These are phyloP conservation scores for Drosophila virilis DNA, from an alignment of 1,140 invertebrate species.

Conservation along the genomic window DNA sequence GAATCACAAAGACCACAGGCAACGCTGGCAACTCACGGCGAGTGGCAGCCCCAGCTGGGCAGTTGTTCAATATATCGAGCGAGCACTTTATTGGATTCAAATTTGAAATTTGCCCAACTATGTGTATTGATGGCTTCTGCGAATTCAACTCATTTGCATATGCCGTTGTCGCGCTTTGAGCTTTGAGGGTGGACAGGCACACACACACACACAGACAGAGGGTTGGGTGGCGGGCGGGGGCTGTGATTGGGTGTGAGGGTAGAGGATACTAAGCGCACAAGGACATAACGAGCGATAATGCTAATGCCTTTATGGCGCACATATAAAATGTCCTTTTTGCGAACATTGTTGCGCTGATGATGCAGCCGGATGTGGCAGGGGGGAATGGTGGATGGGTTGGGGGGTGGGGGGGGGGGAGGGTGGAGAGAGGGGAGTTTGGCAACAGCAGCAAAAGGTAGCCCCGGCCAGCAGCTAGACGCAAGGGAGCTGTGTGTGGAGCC, in stretches of 20 bases:
- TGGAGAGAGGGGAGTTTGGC: background rate
- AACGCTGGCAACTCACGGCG: slow-evolving; percentile 1
- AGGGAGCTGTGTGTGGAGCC: slow-evolving; percentile 4
- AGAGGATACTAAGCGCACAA: slow-evolving; percentile 12
- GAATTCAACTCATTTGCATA: slow-evolving; percentile 72
- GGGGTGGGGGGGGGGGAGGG: background rate
- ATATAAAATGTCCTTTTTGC: slow-evolving; percentile 81
- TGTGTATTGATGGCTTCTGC: slow-evolving; percentile 73
- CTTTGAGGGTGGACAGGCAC: slow-evolving; percentile 45
- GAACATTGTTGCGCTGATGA: slow-evolving; percentile 71
- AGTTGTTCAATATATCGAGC: slow-evolving; percentile 42
- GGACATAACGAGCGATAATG: slow-evolving; percentile 83
- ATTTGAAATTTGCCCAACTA: slow-evolving; percentile 55
- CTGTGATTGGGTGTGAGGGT: background rate
- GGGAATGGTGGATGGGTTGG: background rate
- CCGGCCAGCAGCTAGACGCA: background rate
- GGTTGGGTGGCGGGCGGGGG: background rate
- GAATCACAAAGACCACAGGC: background rate
- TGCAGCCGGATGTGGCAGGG: slow-evolving; percentile 28
- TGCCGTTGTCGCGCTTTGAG: slow-evolving; percentile 51
- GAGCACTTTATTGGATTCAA: slow-evolving; percentile 70
- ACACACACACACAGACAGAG: slow-evolving; percentile 23
- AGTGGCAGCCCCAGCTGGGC: slow-evolving; percentile 40
- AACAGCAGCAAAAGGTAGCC: slow-evolving; percentile 27
- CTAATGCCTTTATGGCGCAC: slow-evolving; percentile 82